Base-by-base conservation (phyloP, 2,113 vertebrate genomes). In the Oncorhynchus tshawytscha region DNA sequence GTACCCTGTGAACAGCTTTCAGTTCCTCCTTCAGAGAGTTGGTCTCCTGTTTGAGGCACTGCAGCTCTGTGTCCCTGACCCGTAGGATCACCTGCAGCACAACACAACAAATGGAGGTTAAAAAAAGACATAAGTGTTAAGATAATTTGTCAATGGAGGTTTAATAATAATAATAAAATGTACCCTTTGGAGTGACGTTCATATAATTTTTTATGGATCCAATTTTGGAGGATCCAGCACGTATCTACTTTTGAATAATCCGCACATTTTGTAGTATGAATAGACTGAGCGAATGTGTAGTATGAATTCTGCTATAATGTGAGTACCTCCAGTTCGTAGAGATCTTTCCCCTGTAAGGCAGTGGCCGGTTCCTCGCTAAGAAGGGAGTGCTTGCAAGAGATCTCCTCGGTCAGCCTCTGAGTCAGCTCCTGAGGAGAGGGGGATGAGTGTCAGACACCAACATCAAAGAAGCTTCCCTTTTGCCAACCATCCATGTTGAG, bases 11-110 rank as follows among this genome's bases (percentile, higher is more conserved):
- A 62, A 96, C 95, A 0, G 95, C 92, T 87, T 97, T 96, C 31
- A 99, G 83, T 73, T 98, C 96, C 0, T 97, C 95, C 82, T 94
- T 96, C 74, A 98, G 94, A 29, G 95, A 96, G 78, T 87, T 92
- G 87, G 96, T 96, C 86, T 97, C 96, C 85, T 98, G 96, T 82
- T 95, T 96, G 81, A 99, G 95, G 89, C 95, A 96, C 88, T 98
- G 95, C 85, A 97, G 96, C 85, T 99, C 96, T 0, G 95, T 96
- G 70, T 98, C 96, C 80, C 95, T 97, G 62, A 97, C 94, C 82
- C 95, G 91, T 90, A 98, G 78, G 82, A 94, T 91, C 80, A 96
- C 95, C 97, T 98, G 89, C 5, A 77, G 77, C 64, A 5, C 18
- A 73, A 9, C 25, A 67, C 18, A 62, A 57, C 54, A 20, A 57